Conservation (phyloP, 1,140 invertebrate species). For the Zaprionus davidi region DNA sequence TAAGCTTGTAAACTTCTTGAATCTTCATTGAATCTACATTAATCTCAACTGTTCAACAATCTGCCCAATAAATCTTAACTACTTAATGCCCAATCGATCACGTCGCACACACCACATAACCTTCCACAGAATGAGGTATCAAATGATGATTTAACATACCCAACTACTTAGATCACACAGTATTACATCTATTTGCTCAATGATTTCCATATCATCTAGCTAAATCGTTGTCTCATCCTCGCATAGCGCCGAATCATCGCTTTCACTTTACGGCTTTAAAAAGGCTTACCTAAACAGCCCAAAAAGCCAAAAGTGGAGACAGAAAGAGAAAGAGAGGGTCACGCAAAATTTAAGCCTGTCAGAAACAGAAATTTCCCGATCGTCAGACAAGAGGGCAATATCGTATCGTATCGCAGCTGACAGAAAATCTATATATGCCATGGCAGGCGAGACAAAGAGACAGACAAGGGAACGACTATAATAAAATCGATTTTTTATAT, state of each 20-base stretch:
- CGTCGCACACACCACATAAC: background rate
- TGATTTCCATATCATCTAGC: background rate
- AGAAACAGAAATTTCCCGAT: slow-evolving; percentile 23
- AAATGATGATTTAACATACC: background rate
- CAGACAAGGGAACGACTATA: slow-evolving; percentile 54
- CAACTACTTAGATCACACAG: background rate
- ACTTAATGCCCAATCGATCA: background rate
- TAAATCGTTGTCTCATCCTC: background rate
- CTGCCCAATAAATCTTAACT: background rate
- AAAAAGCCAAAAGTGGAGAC: background rate
- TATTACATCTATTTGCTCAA: background rate
- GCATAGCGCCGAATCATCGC: background rate
- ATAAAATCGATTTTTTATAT: slow-evolving; percentile 82
- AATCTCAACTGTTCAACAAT: background rate
- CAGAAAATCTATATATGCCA: slow-evolving; percentile 76
- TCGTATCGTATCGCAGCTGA: slow-evolving; percentile 48
- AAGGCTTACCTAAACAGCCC: slow-evolving; percentile 31
- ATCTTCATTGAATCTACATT: background rate
- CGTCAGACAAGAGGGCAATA: slow-evolving; percentile 55
- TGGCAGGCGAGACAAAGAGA: slow-evolving; percentile 28
- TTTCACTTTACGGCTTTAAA: slow-evolving; percentile 47
- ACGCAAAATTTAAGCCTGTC: slow-evolving; percentile 62
- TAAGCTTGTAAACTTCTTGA: too few species aligned
- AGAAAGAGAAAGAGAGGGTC: background rate
- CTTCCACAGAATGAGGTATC: background rate